Evolutionary conservation across 2,888 invertebrate genomes (phyloP).

Genomic region (Sisyra terminalis): DNA sequence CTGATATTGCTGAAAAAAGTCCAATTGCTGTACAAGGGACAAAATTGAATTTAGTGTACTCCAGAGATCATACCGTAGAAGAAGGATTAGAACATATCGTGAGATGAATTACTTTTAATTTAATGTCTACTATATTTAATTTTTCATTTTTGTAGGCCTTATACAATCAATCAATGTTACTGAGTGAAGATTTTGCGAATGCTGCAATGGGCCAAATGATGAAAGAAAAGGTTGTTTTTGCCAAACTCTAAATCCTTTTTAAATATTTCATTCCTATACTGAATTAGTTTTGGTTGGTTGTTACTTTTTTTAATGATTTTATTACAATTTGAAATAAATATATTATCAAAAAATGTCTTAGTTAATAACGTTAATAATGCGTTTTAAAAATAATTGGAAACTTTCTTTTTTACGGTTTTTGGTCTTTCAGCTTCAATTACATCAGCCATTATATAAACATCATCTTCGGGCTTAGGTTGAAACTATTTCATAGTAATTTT

Average conservation of each 20-base stretch:
- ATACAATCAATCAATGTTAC: slow-evolving; percentile 73
- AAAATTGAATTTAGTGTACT: slow-evolving; percentile 69
- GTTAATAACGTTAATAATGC: neutral
- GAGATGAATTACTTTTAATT: slow-evolving; percentile 28
- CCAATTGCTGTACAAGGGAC: slow-evolving; percentile 90
- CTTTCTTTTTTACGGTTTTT: neutral
- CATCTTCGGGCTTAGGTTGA: slow-evolving; percentile 12
- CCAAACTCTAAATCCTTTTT: slow-evolving; percentile 46
- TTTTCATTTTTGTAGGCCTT: slow-evolving; percentile 40
- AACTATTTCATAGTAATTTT: slow-evolving; percentile 10
- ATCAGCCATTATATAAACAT: slow-evolving; percentile 16
- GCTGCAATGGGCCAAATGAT: slow-evolving; percentile 60
- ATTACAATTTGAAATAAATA: neutral
- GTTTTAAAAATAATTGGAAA: neutral
- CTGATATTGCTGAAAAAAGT: slow-evolving; percentile 69
- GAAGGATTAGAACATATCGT: slow-evolving; percentile 87
- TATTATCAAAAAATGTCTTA: neutral
- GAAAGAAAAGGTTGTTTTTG: slow-evolving; percentile 58
- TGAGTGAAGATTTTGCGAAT: slow-evolving; percentile 77
- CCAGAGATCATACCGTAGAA: slow-evolving; percentile 71
- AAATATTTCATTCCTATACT: neutral
- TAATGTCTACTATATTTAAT: slow-evolving; percentile 2
- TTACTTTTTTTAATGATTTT: neutral
- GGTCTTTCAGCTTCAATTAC: slow-evolving; percentile 15
- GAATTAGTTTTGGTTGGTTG: neutral